Evolutionary conservation across 1,140 invertebrate species (phyloP), one percentile per base, ranked within the genome.

Genomic region (Chrysomallon squamiferum): DNA sequence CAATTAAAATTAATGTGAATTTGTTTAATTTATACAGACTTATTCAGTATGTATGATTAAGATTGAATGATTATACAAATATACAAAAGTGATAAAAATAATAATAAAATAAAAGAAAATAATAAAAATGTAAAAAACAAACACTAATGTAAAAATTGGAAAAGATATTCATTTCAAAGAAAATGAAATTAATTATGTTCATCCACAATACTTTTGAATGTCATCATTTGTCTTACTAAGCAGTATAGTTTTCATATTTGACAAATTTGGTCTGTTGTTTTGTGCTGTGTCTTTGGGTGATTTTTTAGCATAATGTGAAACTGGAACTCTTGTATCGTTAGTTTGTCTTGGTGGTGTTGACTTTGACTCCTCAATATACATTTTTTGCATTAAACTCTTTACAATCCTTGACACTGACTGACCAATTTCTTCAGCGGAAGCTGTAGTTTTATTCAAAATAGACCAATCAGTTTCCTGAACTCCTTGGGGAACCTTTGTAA

Each of bases 381-480:
- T 30, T 18, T 58, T 61, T 2, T 22, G 33, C n/a, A 67, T 58
- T 22, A 72, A 50, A n/a, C 50, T 52, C 15, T 50, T 20, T 3
- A 84, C 70, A 15, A 84, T 78, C n/a, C 73, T 71, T 9, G 77
- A 62, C 41, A 84, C 79, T 20, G 76, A 71, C 66, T 72, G 65
- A 2, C 80, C 76, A n/a, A 85, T 71, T 7, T 73, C 73, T 29
- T 77, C 72, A 11, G 79, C 62, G 5, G 74, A 62, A 6, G 74
- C 72, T n/a, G 69, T 62, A 45, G 47, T 66, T 30, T 81, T 62
- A 27, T 65, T 72, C 9, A 85, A 65, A 9, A 76, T 58, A 7
- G 66, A 59, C 83, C 83, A 85, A 54, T 84, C 78, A 11, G 61
- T 45, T 49, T 73, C 71, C 15, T 65, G 65, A 20, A 84, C 81